Base-by-base conservation (phyloP, 2,113 vertebrate species). In the Ctenomys sociabilis region DNA sequence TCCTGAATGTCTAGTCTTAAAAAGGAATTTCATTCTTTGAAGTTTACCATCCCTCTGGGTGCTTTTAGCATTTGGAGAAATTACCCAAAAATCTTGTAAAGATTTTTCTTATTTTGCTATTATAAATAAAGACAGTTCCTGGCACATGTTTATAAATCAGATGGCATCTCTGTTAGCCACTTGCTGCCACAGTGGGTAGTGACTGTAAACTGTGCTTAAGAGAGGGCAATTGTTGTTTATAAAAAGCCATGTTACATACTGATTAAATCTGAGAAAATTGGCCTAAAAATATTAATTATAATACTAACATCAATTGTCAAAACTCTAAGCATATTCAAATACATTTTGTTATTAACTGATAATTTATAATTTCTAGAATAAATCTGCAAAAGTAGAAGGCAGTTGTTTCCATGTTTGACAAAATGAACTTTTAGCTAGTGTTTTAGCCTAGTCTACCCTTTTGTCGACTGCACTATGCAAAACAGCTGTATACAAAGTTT, bases 391-490 rank as follows among this genome's bases (percentile, higher is more conserved):
- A 88, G 52, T 68, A 94, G 24, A 16, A 77, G 28, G 28, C 11
- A 32, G 61, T 78, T 96, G 64, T 90, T 90, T n/a, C 24, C 95
- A 91, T 91, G 93, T 96, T 97, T 93, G 61, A 72, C 78, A 95
- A 97, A 97, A 85, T 63, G 93, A 57, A 72, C 88, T 96, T 98
- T 91, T 84, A 57, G 90, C 90, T 43, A 95, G 94, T 91, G 95
- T 90, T 57, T 94, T 87, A 75, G 24, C 13, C 22, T 89, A 57
- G 73, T 93, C 82, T 81, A 88, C 77, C 54, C 97, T 75, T 96
- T 45, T 68, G 26, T 3, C 0, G 96, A 97, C 97, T 91, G 16
- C 26, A 92, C 70, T 66, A 8, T 90, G 61, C 3, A 95, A 97
- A 95, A 84, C 37, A 94, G 52, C 49, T 90, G 54, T 59, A 59